phyloP scores from a whole-genome alignment of 2,888 invertebrate genomes.

The Coenonympha arcania region DNA sequence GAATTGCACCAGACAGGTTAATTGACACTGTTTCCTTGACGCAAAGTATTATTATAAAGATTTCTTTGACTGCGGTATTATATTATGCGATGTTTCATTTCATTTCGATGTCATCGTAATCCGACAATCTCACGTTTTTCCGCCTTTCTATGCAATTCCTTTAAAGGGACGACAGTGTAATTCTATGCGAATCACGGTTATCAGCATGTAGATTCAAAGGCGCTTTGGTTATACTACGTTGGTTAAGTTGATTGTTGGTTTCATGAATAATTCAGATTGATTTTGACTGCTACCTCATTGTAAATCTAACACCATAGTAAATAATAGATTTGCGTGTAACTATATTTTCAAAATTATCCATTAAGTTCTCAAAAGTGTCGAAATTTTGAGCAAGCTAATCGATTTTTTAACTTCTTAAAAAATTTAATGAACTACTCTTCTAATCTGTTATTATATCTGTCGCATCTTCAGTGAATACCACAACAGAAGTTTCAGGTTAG shows the following conservation, averaged over 20 bases:
- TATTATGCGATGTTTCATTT: conserved; percentile 36
- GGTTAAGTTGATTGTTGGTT: conserved; percentile 22
- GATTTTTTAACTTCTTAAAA: no score
- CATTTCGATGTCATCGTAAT: conserved; percentile 51
- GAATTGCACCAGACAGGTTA: not conserved
- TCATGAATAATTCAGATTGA: not conserved
- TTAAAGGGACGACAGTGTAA: conserved; percentile 39
- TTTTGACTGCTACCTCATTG: not conserved
- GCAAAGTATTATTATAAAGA: conserved; percentile 1
- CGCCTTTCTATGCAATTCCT: conserved; percentile 52
- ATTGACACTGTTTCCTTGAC: not conserved
- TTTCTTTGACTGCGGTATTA: no score
- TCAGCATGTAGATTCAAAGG: conserved; percentile 31
- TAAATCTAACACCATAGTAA: no score
- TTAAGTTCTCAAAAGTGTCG: no score
- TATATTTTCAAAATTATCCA: no score
- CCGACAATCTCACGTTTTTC: conserved; percentile 58
- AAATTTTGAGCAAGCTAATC: no score
- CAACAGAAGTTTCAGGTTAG: no score
- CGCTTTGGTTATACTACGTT: conserved; percentile 22
- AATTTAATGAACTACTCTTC: no score
- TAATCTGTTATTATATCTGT: no score
- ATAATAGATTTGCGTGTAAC: no score
- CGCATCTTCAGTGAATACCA: no score
- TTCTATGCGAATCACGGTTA: conserved; percentile 28